Evolutionary conservation across 2,888 invertebrate genomes (phyloP).

Genomic region (Lasioglossum lativentre): DNA sequence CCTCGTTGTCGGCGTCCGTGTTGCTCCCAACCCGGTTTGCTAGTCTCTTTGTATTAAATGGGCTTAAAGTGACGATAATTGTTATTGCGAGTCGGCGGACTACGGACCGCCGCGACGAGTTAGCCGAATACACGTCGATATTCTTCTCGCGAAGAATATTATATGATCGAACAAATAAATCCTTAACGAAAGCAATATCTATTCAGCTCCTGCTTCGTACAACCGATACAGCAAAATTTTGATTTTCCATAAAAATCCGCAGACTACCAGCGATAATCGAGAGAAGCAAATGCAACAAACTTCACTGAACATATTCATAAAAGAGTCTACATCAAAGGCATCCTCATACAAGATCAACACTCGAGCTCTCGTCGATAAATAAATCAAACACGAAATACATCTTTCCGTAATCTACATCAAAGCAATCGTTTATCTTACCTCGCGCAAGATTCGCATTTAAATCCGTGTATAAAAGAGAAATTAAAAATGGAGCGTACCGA

Average conservation of each 20-base stretch:
- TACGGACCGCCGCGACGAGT: neutral
- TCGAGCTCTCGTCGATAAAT: neutral
- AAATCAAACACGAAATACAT: neutral
- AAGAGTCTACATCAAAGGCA: neutral
- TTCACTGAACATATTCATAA: neutral
- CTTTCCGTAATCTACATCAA: neutral
- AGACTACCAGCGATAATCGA: neutral
- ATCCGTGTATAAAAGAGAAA: neutral
- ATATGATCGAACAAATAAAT: neutral
- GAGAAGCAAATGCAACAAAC: neutral
- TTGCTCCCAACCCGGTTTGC: neutral
- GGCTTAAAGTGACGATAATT: constrained; percentile 36
- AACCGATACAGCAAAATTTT: neutral
- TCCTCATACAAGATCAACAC: neutral
- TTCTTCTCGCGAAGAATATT: neutral
- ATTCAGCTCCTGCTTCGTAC: neutral
- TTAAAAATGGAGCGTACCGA: neutral
- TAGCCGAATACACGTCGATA: neutral
- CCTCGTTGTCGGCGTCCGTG: constrained; percentile 8
- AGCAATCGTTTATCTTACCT: neutral
- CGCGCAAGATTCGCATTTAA: neutral
- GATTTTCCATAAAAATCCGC: neutral
- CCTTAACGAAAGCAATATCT: neutral
- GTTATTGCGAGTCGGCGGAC: constrained; percentile 12
- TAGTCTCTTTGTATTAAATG: constrained; percentile 6